Evolutionary conservation across 2,797 vertebrate species (phyloP).

Genomic region (Loriculus beryllinus): DNA sequence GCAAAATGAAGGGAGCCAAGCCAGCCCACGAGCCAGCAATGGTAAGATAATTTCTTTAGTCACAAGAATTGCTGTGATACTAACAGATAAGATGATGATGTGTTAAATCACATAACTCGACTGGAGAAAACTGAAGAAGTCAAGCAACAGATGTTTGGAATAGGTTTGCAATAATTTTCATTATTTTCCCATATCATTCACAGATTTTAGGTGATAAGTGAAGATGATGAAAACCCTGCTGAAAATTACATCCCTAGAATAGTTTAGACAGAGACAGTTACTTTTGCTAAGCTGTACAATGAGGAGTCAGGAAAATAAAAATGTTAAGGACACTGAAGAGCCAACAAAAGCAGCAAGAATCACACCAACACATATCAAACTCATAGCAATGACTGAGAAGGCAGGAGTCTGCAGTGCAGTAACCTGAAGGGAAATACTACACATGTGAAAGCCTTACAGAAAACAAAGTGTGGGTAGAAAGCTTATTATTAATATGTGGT

Average conservation of each 20-base stretch:
- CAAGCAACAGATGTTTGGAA: conserved; percentile 53
- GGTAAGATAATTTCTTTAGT: conserved; percentile 32
- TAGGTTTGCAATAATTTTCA: conserved; percentile 28
- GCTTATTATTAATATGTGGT: not conserved
- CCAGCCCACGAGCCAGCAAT: conserved; percentile 24
- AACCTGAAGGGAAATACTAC: not conserved
- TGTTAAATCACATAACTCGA: conserved; percentile 27
- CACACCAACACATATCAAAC: not conserved
- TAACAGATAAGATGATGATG: conserved; percentile 36
- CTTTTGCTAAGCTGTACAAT: conserved; percentile 1
- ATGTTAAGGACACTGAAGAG: not conserved
- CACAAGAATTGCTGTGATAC: conserved; percentile 16
- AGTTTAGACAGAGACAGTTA: conserved; percentile 15
- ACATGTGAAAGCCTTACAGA: not conserved
- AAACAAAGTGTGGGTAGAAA: not conserved
- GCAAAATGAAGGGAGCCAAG: conserved; percentile 12
- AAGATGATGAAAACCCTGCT: conserved; percentile 12
- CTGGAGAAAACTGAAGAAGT: conserved; percentile 37
- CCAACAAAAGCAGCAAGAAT: not conserved
- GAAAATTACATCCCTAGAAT: conserved; percentile 21
- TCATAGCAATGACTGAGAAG: not conserved
- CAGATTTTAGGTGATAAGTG: not conserved
- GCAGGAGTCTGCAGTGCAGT: not conserved
- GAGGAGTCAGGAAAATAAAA: not conserved
- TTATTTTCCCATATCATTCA: conserved; percentile 29